Evolutionary conservation across 2,888 invertebrate genomes (phyloP).

Genomic region (Lypha dubia): DNA sequence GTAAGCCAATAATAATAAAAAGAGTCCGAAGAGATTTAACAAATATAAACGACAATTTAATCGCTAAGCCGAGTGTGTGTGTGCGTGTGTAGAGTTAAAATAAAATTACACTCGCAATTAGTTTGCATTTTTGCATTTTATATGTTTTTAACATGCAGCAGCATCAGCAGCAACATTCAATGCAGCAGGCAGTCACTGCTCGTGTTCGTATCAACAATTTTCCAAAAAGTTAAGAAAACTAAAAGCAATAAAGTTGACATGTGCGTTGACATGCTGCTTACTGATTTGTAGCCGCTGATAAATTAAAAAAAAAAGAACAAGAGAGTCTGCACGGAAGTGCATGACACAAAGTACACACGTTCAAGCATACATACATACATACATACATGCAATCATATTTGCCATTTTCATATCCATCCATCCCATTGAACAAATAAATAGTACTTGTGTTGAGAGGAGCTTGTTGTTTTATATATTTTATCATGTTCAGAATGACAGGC

Average conservation of each 20-base stretch:
- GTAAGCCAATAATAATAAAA: neutral
- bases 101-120: constrained; percentile 2
- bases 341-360: constrained; percentile 57
- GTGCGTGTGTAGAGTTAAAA: constrained; percentile 44
- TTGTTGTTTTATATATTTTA: constrained; percentile 19
- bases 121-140: constrained; percentile 20
- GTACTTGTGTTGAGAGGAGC: constrained; percentile 41
- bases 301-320: constrained; percentile 42
- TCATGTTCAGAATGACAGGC: constrained; percentile 52
- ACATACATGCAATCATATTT: too few species aligned
- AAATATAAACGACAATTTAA: neutral
- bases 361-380: too few species aligned
- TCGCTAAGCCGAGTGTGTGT: neutral
- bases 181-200: too few species aligned
- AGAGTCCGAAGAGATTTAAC: neutral
- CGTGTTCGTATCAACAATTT: neutral
- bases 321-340: constrained; percentile 65
- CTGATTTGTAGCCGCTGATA: constrained; percentile 67
- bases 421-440: constrained; percentile 7
- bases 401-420: constrained; percentile 19
- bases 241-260: constrained; percentile 52
- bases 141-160: constrained; percentile 58
- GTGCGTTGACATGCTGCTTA: constrained; percentile 67
- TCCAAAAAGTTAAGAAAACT: constrained; percentile 8
- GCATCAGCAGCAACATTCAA: too few species aligned